Conservation (phyloP, 2,888 invertebrate species). For the Drosophila niveifrons region DNA sequence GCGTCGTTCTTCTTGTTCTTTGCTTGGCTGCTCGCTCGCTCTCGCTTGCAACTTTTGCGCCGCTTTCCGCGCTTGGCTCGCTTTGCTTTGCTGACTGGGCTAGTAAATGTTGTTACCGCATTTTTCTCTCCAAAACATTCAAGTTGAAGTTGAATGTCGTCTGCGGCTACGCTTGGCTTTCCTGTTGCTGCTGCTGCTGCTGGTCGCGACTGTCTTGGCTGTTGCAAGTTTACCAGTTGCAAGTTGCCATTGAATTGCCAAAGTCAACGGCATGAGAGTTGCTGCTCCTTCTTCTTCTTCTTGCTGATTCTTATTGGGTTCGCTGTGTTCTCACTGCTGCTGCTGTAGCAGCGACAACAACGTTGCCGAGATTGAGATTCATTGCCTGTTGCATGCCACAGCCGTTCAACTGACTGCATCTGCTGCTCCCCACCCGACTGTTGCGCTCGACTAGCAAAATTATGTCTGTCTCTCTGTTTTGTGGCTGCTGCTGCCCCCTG, state of each 20-base stretch:
- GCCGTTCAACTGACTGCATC: conserved; percentile 71
- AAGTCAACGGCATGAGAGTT: conserved; percentile 72
- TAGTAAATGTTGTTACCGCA: conserved; percentile 78
- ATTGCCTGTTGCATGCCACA: conserved; percentile 78
- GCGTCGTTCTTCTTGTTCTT: conserved; percentile 45
- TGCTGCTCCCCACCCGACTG: conserved; percentile 27
- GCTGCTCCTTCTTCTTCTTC: conserved; percentile 47
- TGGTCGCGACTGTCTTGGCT: conserved; percentile 36
- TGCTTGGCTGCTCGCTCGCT: conserved; percentile 41
- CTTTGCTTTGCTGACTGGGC: conserved; percentile 39
- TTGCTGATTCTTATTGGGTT: conserved; percentile 2
- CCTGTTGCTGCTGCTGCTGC: conserved; percentile 37
- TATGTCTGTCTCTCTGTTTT: conserved; percentile 36
- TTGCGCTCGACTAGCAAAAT: conserved; percentile 66
- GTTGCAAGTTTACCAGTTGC: conserved; percentile 44
- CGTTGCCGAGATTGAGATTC: conserved; percentile 75
- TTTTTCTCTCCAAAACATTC: conserved; percentile 73
- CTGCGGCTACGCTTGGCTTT: conserved; percentile 42
- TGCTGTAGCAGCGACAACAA: conserved; percentile 48
- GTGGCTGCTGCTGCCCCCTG: conserved; percentile 15
- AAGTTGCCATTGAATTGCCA: conserved; percentile 75
- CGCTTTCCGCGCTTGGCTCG: conserved; percentile 43
- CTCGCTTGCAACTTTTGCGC: conserved; percentile 30
- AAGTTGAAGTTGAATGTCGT: conserved; percentile 72
- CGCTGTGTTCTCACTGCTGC: conserved; percentile 11